A percentile compares a stretch with the other conserved stretches of the same genome.
Conservation (phyloP, 2,113 vertebrate genomes). For the Theropithecus gelada region DNA sequence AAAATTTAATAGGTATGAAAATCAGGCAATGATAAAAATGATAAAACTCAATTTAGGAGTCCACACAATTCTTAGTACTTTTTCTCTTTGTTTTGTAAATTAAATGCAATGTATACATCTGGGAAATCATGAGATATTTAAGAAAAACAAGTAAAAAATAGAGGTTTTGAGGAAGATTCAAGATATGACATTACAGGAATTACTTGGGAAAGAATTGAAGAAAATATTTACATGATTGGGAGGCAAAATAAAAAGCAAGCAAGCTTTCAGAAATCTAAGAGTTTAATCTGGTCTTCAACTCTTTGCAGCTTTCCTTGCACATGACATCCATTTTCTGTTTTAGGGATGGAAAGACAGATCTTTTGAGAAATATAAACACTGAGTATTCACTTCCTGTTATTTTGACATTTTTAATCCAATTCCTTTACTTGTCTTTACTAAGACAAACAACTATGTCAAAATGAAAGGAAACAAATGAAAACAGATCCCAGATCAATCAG, state of each 20-base stretch:
- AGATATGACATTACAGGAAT: neutral
- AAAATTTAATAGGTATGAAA: neutral
- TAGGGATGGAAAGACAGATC: neutral
- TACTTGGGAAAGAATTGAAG: neutral
- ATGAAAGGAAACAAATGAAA: slow-evolving; percentile 50
- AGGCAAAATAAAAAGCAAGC: neutral
- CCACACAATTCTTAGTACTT: neutral
- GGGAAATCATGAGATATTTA: neutral
- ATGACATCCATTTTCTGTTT: slow-evolving; percentile 21
- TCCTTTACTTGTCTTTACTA: slow-evolving; percentile 4
- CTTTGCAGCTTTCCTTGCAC: neutral
- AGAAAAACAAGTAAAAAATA: neutral
- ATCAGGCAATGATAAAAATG: neutral
- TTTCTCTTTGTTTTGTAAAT: neutral
- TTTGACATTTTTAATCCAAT: slow-evolving; percentile 56
- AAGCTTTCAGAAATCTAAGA: neutral
- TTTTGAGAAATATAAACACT: slow-evolving; percentile 54
- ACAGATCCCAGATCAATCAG: slow-evolving; percentile 6
- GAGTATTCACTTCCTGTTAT: slow-evolving; percentile 32
- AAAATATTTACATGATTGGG: neutral
- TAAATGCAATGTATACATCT: neutral
- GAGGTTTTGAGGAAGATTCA: neutral
- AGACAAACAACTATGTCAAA: neutral
- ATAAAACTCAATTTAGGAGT: neutral
- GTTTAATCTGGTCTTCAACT: neutral